These are phyloP conservation scores for Megaceryle torquata DNA, from an alignment of 2,113 vertebrate genomes.

Conservation along the genomic window DNA sequence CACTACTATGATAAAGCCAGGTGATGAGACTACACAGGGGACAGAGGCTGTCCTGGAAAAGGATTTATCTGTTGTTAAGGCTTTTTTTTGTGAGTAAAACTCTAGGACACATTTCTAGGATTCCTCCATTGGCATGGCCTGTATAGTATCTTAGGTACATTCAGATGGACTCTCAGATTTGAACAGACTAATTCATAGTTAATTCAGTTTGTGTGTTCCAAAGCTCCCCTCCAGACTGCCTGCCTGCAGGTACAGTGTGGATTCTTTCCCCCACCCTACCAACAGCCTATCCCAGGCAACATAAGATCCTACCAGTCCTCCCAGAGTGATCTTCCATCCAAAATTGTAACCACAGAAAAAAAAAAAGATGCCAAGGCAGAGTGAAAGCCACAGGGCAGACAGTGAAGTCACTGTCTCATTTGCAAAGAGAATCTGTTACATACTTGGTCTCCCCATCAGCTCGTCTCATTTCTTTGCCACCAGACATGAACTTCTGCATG, in stretches of 20 bases:
- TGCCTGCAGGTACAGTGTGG: not conserved
- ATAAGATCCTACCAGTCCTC: not conserved
- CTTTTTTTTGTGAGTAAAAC: not conserved
- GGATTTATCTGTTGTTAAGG: not conserved
- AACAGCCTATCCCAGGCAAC: not conserved
- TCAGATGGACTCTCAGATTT: not conserved
- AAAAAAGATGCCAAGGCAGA: not conserved
- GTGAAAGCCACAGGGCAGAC: not conserved
- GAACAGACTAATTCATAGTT: not conserved
- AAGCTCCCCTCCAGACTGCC: not conserved
- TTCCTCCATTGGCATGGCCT: not conserved
- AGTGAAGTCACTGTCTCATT: not conserved
- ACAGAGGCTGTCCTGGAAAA: not conserved
- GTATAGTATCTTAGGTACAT: not conserved
- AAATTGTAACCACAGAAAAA: not conserved
- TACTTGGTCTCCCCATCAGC: not conserved
- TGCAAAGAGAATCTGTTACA: not conserved
- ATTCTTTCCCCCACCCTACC: not conserved
- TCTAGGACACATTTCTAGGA: not conserved
- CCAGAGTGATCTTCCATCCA: not conserved
- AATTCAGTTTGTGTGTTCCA: not conserved
- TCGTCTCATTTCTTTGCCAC: not conserved
- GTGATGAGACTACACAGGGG: not conserved
- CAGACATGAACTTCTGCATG: conserved; percentile 59
- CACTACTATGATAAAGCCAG: not conserved